Percentiles rank a stretch among this genome's conserved stretches.
These are phyloP conservation scores for Chromoteleia sp. DNA, from an alignment of 2,888 invertebrate genomes.

Conservation along the genomic window DNA sequence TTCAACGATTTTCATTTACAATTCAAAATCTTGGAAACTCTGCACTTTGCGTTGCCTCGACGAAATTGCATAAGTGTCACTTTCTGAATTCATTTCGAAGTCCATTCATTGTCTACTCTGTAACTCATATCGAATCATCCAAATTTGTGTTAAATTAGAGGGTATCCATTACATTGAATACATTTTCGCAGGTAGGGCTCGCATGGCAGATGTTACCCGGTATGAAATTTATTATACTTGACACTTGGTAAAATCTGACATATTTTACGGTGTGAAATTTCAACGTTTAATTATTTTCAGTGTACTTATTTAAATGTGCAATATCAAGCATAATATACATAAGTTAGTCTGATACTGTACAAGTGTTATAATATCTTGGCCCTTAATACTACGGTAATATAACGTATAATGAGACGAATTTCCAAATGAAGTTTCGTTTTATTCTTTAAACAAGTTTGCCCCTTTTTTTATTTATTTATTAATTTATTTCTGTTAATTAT, in stretches of 20 bases:
- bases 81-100: slow-evolving; percentile 61
- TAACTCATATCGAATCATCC: slow-evolving; percentile 67
- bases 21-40: slow-evolving; percentile 47
- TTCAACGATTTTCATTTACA: slow-evolving; percentile 49
- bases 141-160: slow-evolving; percentile 67
- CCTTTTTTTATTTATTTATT: too few species aligned
- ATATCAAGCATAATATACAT: slow-evolving; percentile 53
- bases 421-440: not conserved
- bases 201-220: slow-evolving; percentile 57
- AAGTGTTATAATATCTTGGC: slow-evolving; percentile 21
- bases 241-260: slow-evolving; percentile 60
- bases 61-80: slow-evolving; percentile 57
- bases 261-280: slow-evolving; percentile 65
- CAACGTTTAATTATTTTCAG: slow-evolving; percentile 66
- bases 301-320: slow-evolving; percentile 63
- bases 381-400: not conserved
- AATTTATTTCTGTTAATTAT: too few species aligned
- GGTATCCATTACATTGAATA: slow-evolving; percentile 63
- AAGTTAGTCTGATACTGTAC: slow-evolving; percentile 39
- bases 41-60: slow-evolving; percentile 21
- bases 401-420: slow-evolving; percentile 4
- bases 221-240: slow-evolving; percentile 61
- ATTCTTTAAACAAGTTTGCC: too few species aligned
- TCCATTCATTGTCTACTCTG: slow-evolving; percentile 63
- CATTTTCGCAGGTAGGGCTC: slow-evolving; percentile 40